Conservation (phyloP, 2,113 vertebrate genomes). For the Calyptomena viridis region DNA sequence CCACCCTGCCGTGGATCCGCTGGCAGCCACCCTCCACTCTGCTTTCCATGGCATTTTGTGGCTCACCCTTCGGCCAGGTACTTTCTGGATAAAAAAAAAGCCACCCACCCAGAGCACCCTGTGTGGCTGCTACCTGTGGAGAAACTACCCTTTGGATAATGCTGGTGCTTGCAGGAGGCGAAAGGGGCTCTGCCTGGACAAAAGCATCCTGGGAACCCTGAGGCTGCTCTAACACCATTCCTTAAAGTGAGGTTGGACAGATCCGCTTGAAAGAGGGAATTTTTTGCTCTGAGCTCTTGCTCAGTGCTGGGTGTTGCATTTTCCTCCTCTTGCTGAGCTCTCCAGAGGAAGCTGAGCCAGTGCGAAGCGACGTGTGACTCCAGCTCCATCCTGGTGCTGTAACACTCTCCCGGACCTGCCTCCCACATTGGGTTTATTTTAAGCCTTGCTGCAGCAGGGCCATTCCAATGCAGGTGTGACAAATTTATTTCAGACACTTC, state of each 20-base stretch:
- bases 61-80: fast-evolving
- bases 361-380: neutral
- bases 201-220: neutral
- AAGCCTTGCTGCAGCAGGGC: neutral
- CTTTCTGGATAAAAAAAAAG: neutral
- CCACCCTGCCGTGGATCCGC: neutral
- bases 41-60: neutral
- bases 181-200: fast-evolving
- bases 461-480: constrained; percentile 6
- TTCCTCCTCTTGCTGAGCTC: neutral
- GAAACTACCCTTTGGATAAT: neutral
- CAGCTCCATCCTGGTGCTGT: neutral
- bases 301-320: neutral
- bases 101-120: neutral
- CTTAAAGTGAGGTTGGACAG: neutral
- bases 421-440: neutral
- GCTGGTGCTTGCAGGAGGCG: fast-evolving
- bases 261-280: neutral
- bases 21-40: neutral
- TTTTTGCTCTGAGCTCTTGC: neutral
- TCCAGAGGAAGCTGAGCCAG: neutral
- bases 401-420: neutral
- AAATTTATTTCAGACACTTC: neutral
- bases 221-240: fast-evolving
- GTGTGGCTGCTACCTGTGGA: neutral